phyloP scores from a whole-genome alignment of 2,888 invertebrate genomes.

The Masnerella sp. region DNA sequence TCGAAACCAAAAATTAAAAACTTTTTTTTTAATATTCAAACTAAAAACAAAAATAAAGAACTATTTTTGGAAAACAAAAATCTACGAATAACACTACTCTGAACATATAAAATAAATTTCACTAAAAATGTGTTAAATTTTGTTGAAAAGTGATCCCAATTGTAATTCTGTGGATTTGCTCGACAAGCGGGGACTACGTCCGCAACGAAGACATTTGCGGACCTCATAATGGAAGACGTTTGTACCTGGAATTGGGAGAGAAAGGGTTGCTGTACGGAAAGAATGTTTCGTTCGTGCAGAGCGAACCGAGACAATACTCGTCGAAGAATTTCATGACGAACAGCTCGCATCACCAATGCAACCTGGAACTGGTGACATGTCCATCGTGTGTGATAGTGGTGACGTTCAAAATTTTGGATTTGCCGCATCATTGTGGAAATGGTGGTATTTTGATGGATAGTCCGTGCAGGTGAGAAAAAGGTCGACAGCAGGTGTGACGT shows the following conservation, averaged over 20 bases:
- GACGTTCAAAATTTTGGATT: constrained; percentile 78
- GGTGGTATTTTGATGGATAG: constrained; percentile 72
- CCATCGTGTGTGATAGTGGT: constrained; percentile 83
- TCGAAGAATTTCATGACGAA: constrained; percentile 68
- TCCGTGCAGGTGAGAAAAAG: constrained; percentile 75
- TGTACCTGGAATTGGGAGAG: constrained; percentile 76
- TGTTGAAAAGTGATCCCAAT: constrained; percentile 56
- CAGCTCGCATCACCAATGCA: constrained; percentile 80
- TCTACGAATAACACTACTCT: no score
- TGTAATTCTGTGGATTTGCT: constrained; percentile 50
- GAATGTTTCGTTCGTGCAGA: constrained; percentile 71
- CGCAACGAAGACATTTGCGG: constrained; percentile 76
- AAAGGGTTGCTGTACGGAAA: constrained; percentile 74
- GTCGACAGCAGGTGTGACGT: no score
- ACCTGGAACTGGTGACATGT: constrained; percentile 84
- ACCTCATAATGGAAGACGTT: constrained; percentile 74
- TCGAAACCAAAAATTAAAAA: no score
- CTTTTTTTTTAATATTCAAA: no score
- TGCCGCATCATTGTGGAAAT: constrained; percentile 75
- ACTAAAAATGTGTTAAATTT: no score
- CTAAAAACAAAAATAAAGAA: no score
- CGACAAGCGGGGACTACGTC: constrained; percentile 65
- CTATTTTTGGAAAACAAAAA: no score
- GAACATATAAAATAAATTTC: no score
- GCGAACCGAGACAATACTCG: constrained; percentile 64